phyloP scores from a whole-genome alignment of 2,888 invertebrate genomes.

The Catocala nupta region DNA sequence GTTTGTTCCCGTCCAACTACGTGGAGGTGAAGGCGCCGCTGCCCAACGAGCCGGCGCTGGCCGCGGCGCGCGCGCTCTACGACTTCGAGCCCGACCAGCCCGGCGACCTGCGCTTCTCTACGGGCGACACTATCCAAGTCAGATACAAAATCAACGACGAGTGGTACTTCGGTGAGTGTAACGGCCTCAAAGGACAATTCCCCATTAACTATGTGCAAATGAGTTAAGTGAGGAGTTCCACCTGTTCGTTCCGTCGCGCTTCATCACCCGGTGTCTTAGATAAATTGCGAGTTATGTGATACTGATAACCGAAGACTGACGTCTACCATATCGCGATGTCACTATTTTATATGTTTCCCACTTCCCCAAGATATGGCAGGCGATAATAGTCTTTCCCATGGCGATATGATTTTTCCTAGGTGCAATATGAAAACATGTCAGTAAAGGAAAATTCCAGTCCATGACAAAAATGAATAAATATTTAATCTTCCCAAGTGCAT shows the following conservation, averaged over 20 bases:
- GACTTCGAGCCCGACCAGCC: slow-evolving; percentile 89
- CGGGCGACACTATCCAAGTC: slow-evolving; percentile 87
- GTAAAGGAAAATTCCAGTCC: slow-evolving; percentile 31
- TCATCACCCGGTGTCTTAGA: slow-evolving; percentile 20
- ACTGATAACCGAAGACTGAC: slow-evolving; percentile 58
- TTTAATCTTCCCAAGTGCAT: slow-evolving; percentile 37
- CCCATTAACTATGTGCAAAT: slow-evolving; percentile 92
- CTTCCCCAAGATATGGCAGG: slow-evolving; percentile 37
- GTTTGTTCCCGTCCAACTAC: slow-evolving; percentile 94
- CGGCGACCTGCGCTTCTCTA: slow-evolving; percentile 73
- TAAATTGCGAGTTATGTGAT: slow-evolving; percentile 47
- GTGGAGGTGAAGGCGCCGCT: slow-evolving; percentile 92
- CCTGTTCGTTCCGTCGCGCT: slow-evolving; percentile 19
- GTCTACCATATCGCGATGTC: slow-evolving; percentile 52
- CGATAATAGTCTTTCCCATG: slow-evolving; percentile 29
- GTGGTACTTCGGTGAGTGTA: slow-evolving; percentile 92
- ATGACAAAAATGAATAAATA: slow-evolving; percentile 19
- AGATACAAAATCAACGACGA: slow-evolving; percentile 91
- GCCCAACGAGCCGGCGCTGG: slow-evolving; percentile 67
- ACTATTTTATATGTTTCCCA: slow-evolving; percentile 41
- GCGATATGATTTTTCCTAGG: slow-evolving; percentile 29
- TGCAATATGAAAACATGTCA: slow-evolving; percentile 42
- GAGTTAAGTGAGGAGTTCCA: slow-evolving; percentile 59
- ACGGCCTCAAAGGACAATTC: slow-evolving; percentile 91
- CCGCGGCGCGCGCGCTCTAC: slow-evolving; percentile 89